phyloP scores from a whole-genome alignment of 2,888 invertebrate species.

The Chloromyia formosa region DNA sequence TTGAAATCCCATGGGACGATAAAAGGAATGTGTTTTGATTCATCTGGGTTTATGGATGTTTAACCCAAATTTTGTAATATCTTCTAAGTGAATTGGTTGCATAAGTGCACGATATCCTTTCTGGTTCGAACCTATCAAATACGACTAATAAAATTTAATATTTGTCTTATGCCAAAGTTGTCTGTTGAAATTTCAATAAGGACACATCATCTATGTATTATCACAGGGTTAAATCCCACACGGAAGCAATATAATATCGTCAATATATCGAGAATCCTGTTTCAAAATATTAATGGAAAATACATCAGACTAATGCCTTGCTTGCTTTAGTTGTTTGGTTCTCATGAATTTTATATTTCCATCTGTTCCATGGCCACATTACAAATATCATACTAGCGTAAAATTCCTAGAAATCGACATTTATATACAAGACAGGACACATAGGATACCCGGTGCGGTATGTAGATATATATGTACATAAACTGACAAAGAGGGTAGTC shows the following conservation, averaged over 20 bases:
- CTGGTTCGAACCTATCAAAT: too few relatives aligned
- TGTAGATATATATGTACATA: background rate
- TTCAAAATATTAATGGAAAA: constrained; percentile 20
- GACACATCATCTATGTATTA: background rate
- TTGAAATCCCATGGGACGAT: too few relatives aligned
- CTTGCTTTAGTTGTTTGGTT: background rate
- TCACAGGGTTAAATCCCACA: background rate
- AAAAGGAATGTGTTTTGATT: too few relatives aligned
- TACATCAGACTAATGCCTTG: background rate
- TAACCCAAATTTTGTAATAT: too few relatives aligned
- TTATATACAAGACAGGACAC: too few relatives aligned
- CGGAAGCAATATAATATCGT: background rate
- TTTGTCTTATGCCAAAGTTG: too few relatives aligned
- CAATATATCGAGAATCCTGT: background rate
- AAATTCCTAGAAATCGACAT: constrained; percentile 7
- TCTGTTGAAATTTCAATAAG: too few relatives aligned
- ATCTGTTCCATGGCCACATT: background rate
- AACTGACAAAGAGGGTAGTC: background rate
- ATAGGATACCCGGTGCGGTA: background rate
- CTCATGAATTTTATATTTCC: constrained; percentile 34
- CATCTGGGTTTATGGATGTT: too few relatives aligned
- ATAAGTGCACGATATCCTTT: too few relatives aligned
- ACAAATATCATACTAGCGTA: background rate
- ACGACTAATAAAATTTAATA: too few relatives aligned
- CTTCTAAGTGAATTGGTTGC: too few relatives aligned